Evolutionary conservation across 2,113 vertebrate genomes (phyloP).

Genomic region (Piprites chloris): DNA sequence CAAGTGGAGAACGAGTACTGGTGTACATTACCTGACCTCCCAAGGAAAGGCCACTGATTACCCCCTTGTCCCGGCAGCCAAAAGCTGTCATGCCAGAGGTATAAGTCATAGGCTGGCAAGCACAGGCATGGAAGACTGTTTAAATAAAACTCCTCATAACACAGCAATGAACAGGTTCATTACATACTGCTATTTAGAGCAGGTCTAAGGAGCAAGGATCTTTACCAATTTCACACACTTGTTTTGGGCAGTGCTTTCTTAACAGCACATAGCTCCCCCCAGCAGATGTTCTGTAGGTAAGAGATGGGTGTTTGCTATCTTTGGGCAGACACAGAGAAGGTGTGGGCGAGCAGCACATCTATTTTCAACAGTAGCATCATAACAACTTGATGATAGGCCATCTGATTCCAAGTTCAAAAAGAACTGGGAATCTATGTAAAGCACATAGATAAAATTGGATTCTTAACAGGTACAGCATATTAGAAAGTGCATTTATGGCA

Average conservation of each 20-base stretch:
- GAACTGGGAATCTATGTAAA: background rate
- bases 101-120: background rate
- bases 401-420: background rate
- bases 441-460: background rate
- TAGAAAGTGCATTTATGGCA: background rate
- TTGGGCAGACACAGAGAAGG: background rate
- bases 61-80: background rate
- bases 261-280: background rate
- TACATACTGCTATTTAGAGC: background rate
- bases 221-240: background rate
- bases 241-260: background rate
- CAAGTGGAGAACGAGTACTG: background rate
- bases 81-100: background rate
- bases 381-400: background rate
- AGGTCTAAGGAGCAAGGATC: background rate
- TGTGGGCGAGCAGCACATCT: background rate
- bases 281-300: background rate
- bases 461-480: background rate
- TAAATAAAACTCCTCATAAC: constrained; percentile 47
- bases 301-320: background rate
- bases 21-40: background rate
- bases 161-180: background rate
- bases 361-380: background rate
- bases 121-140: background rate
- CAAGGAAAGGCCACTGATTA: background rate